Base-by-base conservation (phyloP, 2,113 vertebrate species). In the Stigmatopora argus region DNA sequence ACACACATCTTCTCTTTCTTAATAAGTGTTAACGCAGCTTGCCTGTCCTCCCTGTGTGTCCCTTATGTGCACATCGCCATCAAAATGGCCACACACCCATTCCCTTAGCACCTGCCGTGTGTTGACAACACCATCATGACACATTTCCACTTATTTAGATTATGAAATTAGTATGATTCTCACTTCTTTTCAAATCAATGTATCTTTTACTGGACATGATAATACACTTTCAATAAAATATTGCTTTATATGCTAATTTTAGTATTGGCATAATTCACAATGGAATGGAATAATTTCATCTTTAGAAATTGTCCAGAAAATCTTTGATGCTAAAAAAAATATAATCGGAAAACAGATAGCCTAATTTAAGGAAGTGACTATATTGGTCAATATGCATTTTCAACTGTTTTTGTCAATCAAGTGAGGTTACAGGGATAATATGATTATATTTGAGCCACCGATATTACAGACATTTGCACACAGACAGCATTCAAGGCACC, bases 61-160 rank as follows among this genome's bases (percentile, higher is more conserved):
- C 76, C 80, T 77, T 75, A 76, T 79, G 78, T 64, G 78, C 73
- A 74, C 75, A 66, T 62, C 73, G 44, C 79, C 81, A 77, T 87
- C 81, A 86, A 89, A 88, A 83, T 80, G 86, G 77, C 79, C 85
- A 84, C 79, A 82, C 87, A 82, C 83, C 86, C 83, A 69, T 81
- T 83, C 70, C 83, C 74, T 85, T 84, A 82, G 72, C 88, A 86
- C 87, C 84, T 88, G 79, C 78, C 60, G 77, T 88, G 81, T 87
- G 88, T 87, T 87, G 88, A 89, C 83, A 89, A 85, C 78, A 64
- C 75, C 78, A 82, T 86, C 89, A 86, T 88, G 74, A 82, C 83
- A 87, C 81, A 80, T 89, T 88, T 86, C 80, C 81, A 86, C 84
- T 75, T 88, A 67, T 70, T 83, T 68, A 71, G 81, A 83, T 84